A percentile compares a stretch with the other conserved stretches of the same genome.
phyloP scores from a whole-genome alignment of 2,888 invertebrate species.

The Carterocephalus palaemon region DNA sequence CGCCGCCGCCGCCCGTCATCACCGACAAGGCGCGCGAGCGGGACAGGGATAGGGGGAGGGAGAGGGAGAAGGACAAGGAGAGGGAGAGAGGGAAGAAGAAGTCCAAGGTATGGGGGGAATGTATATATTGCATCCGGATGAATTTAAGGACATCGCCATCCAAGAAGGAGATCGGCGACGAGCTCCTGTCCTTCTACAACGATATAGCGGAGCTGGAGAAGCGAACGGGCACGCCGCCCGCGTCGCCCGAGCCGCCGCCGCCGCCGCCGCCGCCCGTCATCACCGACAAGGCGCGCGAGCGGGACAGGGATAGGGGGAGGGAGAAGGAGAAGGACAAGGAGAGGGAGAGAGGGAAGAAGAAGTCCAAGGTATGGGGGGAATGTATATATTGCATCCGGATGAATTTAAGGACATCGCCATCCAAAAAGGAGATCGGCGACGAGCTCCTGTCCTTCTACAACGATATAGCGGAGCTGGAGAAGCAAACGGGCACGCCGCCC shows the following conservation, averaged over 20 bases:
- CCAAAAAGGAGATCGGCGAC: slow-evolving; percentile 63
- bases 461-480: slow-evolving; percentile 74
- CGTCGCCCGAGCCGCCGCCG: no score
- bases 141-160: no score
- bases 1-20: slow-evolving; percentile 26
- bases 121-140: no score
- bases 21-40: slow-evolving; percentile 1
- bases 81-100: no score
- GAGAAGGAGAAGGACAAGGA: no score
- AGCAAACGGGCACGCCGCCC: slow-evolving; percentile 33
- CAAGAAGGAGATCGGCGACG: slow-evolving; percentile 65
- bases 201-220: slow-evolving; percentile 74
- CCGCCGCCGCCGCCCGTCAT: slow-evolving; percentile 27
- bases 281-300: slow-evolving; percentile 2
- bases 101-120: no score
- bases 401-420: no score
- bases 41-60: background rate
- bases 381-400: no score
- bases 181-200: slow-evolving; percentile 75
- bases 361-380: no score
- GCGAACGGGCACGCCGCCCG: slow-evolving; percentile 31
- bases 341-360: no score
- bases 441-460: slow-evolving; percentile 77
- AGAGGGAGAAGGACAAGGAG: no score
- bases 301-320: background rate